These are phyloP conservation scores for Drosophila neocordata DNA, from an alignment of 1,140 invertebrate species.

Conservation along the genomic window DNA sequence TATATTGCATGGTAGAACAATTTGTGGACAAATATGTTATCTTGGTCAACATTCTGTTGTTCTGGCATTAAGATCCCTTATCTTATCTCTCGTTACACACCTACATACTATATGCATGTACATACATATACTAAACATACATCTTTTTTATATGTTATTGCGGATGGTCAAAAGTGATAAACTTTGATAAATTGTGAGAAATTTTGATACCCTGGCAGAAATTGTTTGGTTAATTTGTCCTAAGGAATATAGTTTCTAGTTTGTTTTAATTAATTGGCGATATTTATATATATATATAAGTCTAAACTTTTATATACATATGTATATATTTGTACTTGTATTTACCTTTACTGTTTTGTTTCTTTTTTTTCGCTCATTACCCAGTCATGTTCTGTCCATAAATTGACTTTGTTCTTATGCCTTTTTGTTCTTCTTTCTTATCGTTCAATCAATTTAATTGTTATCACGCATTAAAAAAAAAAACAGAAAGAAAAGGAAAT, in stretches of 20 bases:
- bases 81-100: neutral
- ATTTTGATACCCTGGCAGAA: neutral
- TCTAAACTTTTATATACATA: too few species aligned
- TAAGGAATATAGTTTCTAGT: too few species aligned
- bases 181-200: neutral
- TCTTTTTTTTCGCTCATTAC: too few species aligned
- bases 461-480: neutral
- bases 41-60: neutral
- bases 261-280: too few species aligned
- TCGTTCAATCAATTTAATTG: conserved; percentile 2
- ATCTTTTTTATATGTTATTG: neutral
- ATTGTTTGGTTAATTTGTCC: too few species aligned
- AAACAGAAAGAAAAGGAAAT: neutral
- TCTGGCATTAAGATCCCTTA: neutral
- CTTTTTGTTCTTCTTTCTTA: neutral
- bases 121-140: neutral
- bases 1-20: neutral
- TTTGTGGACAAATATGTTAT: neutral
- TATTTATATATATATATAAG: too few species aligned
- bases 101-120: neutral
- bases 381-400: neutral
- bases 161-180: neutral
- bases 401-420: neutral
- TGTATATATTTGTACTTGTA: too few species aligned
- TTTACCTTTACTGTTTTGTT: neutral